Base-by-base conservation (phyloP, 1,140 invertebrate genomes). In the Papilio dardanus region DNA sequence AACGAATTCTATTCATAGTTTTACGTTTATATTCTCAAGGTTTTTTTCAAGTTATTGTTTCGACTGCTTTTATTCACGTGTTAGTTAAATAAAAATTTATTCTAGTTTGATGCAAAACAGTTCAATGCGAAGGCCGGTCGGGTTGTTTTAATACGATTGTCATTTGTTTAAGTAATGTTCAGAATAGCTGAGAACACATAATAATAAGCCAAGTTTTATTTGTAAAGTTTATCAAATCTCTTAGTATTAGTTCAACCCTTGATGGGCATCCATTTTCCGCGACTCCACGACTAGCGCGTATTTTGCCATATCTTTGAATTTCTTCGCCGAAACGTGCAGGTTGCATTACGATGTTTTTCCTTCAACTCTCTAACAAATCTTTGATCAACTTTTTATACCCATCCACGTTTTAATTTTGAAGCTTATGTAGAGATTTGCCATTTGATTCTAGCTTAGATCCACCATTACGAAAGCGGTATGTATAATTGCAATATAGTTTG, bases 51-150 rank as follows among this genome's bases (percentile, higher is more conserved):
- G 24, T 28, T 24, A 58, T 58, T 58, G 54, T 58, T 58, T 58
- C 54, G 28, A 54, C 5, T 54, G 19, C 1, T 54, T 54, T 21
- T 54, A 50, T 50, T 50, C n/a, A 50, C 5, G n/a, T 54, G 50
- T 54, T 54, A 54, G 50, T 24, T 54, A 54, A 24, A 54, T 24
- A 6, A 54, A n/a, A 54, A 54, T 54, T 54, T 54, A 54, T 54
- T 54, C 50, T 54, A 24, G 1, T 54, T 54, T 54, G 21, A 54
- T 54, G 50, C 21, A 68, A 68, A 68, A 68, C n/a, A 35, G 33
- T 68, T 30, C 31, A 68, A 35, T 35, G 33, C 66, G 66, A 68
- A 68, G 31, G 66, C 31, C 65, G 30, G 31, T n/a, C n/a, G 19
- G 19, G 16, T 46, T 42, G 14, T 54, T 54, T 54, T 24, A 28